Evolutionary conservation across 2,797 vertebrate species (phyloP), one percentile per base, ranked within the genome.

Genomic region (Malurus leucopterus): DNA sequence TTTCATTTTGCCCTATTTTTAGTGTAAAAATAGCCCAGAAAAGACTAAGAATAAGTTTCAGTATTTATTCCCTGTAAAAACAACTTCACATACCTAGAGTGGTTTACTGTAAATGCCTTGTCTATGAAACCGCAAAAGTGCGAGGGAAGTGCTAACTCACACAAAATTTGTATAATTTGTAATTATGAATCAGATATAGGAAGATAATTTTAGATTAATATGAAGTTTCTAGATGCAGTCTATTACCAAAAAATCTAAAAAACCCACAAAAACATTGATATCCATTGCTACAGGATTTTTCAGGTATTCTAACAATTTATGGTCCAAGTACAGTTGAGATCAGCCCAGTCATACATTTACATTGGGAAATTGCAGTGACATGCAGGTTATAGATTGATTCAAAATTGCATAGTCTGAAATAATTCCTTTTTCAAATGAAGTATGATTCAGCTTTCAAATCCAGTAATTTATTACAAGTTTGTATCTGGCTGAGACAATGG

Each of bases 381-480:
- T 44, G 36, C 85, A 87, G 51, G 53, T 88, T 71, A 83, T 32
- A 86, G 38, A 61, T 57, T 87, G 67, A 78, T 63, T 78, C 67
- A 84, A 89, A 92, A 86, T 70, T 77, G 19, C 46, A 67, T 54
- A 69, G 21, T 27, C 57, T 78, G 63, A 91, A 83, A 76, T 68
- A 0, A 1, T 77, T 80, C 26, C 24, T 77, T 87, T 89, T 91
- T 83, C 70, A 68, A 77, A 64, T 71, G 32, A 88, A 83, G 50
- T 54, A 61, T 88, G 85, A 86, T 61, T 78, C 71, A 91, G 47
- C 27, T 85, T 87, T 91, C 46, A 82, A 74, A n/a, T 86, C n/a
- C 40, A 77, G 44, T 59, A 64, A 86, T 70, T 61, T 93, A 70
- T 61, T 44, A 47, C 24, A 72, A 57, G 32, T 86, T 68, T 77